phyloP scores from a whole-genome alignment of 2,888 invertebrate species.

The Trachelus tabidus region DNA sequence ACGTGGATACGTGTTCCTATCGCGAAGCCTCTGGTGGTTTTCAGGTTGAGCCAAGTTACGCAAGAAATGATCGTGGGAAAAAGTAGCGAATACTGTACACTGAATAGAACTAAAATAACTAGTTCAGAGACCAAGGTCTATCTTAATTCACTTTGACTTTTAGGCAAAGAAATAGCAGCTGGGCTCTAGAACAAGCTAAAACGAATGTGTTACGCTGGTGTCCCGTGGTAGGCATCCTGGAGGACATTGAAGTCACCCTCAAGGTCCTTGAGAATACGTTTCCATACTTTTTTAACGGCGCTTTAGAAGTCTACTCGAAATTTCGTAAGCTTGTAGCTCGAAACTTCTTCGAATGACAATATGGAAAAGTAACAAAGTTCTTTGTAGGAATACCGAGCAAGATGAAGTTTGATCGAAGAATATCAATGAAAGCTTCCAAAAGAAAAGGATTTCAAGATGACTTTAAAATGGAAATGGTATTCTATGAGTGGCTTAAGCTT shows the following conservation, averaged over 20 bases:
- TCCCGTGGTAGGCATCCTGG: slow-evolving; percentile 71
- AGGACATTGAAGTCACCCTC: slow-evolving; percentile 70
- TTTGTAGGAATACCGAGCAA: slow-evolving; percentile 44
- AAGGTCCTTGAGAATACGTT: slow-evolving; percentile 68
- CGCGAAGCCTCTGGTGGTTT: not conserved
- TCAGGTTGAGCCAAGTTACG: not conserved
- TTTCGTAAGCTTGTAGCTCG: slow-evolving; percentile 63
- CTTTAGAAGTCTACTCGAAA: slow-evolving; percentile 66
- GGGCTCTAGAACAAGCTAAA: slow-evolving; percentile 71
- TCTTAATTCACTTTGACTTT: not conserved
- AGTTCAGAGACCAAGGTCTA: not conserved
- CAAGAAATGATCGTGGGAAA: slow-evolving; percentile 7
- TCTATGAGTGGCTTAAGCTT: slow-evolving; percentile 70
- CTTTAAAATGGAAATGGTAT: slow-evolving; percentile 69
- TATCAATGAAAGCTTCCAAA: slow-evolving; percentile 43
- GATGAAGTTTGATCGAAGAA: slow-evolving; percentile 35
- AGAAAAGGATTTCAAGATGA: slow-evolving; percentile 30
- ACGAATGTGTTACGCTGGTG: slow-evolving; percentile 71
- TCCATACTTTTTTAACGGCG: slow-evolving; percentile 72
- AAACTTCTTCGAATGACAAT: slow-evolving; percentile 41
- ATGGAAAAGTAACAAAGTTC: slow-evolving; percentile 32
- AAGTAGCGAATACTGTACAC: not conserved
- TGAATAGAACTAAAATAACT: not conserved
- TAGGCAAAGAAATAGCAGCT: slow-evolving; percentile 68
- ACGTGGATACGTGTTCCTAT: not conserved